Evolutionary conservation across 2,113 vertebrate species (phyloP).

Genomic region (Hemicordylus capensis): DNA sequence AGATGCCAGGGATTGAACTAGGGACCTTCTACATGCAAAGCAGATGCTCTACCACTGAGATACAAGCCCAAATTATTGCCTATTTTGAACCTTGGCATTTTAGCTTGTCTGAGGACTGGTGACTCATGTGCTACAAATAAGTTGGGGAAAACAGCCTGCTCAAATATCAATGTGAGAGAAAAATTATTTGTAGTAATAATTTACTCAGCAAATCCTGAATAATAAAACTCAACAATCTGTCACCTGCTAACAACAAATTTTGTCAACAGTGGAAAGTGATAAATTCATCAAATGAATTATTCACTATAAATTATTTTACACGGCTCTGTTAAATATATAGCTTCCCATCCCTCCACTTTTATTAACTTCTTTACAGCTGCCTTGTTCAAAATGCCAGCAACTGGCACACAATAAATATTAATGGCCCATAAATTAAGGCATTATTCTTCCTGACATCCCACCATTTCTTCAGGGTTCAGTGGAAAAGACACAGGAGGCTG

Average conservation of each 20-base stretch:
- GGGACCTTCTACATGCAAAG: no score
- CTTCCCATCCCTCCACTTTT: slow-evolving; percentile 26
- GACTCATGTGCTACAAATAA: background rate
- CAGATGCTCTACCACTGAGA: no score
- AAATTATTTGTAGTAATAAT: background rate
- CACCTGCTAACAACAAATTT: background rate
- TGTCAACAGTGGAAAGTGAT: background rate
- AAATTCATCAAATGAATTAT: slow-evolving; percentile 20
- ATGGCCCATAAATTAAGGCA: slow-evolving; percentile 30
- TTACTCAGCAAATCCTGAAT: background rate
- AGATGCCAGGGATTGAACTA: no score
- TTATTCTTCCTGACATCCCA: slow-evolving; percentile 24
- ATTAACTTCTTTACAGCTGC: slow-evolving; percentile 25
- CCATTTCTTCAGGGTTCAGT: slow-evolving; percentile 13
- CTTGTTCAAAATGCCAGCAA: slow-evolving; percentile 20
- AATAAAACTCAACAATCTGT: background rate
- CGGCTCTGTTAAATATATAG: slow-evolving; percentile 21
- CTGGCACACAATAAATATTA: slow-evolving; percentile 25
- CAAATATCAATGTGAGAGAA: background rate
- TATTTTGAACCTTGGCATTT: no score
- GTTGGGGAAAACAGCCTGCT: background rate
- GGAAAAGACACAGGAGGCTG: slow-evolving; percentile 1
- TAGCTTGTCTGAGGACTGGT: background rate
- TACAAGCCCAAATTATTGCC: no score
- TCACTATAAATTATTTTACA: slow-evolving; percentile 25